Conservation (phyloP, 1,140 invertebrate genomes). For the Aricia agestis region DNA sequence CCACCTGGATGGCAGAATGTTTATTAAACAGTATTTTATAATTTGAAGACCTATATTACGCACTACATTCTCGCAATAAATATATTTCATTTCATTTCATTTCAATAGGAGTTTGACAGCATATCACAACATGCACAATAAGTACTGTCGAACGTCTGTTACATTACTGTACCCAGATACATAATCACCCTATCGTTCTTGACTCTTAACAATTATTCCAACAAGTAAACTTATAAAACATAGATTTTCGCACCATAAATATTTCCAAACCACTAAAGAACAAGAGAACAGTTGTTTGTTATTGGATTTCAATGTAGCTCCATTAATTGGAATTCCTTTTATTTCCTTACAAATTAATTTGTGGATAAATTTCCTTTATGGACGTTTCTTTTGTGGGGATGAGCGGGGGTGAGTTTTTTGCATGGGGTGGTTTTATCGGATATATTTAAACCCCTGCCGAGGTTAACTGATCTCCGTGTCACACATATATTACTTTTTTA, state of each 20-base stretch:
- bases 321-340: conserved; percentile 58
- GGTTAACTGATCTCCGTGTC: conserved; percentile 41
- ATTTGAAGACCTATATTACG: too few relatives aligned
- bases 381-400: conserved; percentile 50
- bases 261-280: background rate
- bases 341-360: conserved; percentile 65
- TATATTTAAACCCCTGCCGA: conserved; percentile 60
- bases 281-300: conserved; percentile 6
- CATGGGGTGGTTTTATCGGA: conserved; percentile 65
- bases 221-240: background rate
- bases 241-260: background rate
- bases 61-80: too few relatives aligned
- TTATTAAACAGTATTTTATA: too few relatives aligned
- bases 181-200: too few relatives aligned
- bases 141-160: too few relatives aligned
- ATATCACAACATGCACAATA: too few relatives aligned
- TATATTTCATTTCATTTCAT: too few relatives aligned
- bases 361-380: conserved; percentile 72
- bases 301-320: conserved; percentile 6
- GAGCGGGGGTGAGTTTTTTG: conserved; percentile 49
- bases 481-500: conserved; percentile 62
- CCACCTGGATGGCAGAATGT: too few relatives aligned
- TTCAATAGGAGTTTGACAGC: too few relatives aligned
- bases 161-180: too few relatives aligned
- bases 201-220: background rate